phyloP scores from a whole-genome alignment of 2,113 vertebrate genomes.

The Narcine bancroftii region DNA sequence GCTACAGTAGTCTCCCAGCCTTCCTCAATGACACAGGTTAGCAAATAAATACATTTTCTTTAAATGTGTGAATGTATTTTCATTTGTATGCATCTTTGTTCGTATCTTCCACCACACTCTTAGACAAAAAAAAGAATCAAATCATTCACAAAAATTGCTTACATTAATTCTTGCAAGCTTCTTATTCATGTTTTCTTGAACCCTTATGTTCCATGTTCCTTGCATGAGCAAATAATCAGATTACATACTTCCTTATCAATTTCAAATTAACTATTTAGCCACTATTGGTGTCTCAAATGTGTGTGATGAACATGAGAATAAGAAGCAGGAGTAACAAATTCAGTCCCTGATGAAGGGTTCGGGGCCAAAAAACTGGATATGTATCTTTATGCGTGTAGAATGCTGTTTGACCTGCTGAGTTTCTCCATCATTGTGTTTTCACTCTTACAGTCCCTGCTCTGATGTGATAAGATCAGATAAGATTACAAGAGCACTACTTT shows the following conservation, averaged over 20 bases:
- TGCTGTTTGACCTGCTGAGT: too few species aligned
- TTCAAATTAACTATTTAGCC: neutral
- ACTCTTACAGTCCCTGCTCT: too few species aligned
- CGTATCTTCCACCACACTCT: neutral
- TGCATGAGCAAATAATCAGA: neutral
- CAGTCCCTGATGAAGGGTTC: too few species aligned
- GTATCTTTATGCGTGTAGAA: too few species aligned
- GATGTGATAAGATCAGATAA: too few species aligned
- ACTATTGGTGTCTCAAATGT: neutral
- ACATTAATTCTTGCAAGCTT: neutral
- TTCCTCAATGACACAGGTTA: constrained; percentile 57
- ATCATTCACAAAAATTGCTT: neutral
- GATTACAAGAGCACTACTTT: too few species aligned
- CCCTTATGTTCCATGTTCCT: neutral
- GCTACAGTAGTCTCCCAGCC: constrained; percentile 51
- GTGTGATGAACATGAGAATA: too few species aligned
- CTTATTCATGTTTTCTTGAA: neutral
- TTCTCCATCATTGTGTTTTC: too few species aligned
- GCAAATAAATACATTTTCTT: constrained; percentile 37
- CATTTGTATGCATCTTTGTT: neutral
- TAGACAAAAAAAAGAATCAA: neutral
- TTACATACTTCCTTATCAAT: neutral
- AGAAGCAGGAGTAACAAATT: too few species aligned
- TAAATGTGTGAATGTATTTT: neutral
- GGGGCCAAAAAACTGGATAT: too few species aligned